A percentile compares a stretch with the other conserved stretches of the same genome.
Evolutionary conservation across 2,797 vertebrate species (phyloP).

Genomic region (Helarctos malayanus): DNA sequence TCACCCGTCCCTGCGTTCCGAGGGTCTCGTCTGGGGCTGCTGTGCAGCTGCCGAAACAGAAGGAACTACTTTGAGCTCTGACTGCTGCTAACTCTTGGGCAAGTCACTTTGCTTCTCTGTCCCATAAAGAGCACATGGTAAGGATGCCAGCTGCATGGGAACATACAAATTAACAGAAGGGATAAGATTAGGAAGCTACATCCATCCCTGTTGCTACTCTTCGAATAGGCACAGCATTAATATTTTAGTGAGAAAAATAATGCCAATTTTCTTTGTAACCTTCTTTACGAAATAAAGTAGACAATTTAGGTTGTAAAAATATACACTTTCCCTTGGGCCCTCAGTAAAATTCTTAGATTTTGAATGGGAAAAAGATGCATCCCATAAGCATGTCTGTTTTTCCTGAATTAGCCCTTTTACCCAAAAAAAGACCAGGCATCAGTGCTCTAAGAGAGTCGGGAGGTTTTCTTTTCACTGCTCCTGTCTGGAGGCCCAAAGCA

Average conservation of each 20-base stretch:
- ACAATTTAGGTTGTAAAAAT: not conserved
- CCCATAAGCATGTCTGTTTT: constrained; percentile 29
- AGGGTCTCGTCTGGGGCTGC: not conserved
- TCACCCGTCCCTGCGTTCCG: not conserved
- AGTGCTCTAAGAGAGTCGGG: not conserved
- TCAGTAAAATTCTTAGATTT: constrained; percentile 31
- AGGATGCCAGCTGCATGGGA: not conserved
- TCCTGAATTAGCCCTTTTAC: constrained; percentile 13
- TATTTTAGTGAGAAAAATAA: constrained; percentile 43
- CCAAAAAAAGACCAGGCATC: not conserved
- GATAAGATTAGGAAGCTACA: not conserved
- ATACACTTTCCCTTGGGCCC: not conserved
- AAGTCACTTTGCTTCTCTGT: not conserved
- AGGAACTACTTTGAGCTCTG: not conserved
- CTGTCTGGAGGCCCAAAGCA: not conserved
- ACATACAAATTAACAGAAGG: not conserved
- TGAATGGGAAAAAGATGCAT: constrained; percentile 37
- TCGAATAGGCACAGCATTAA: not conserved
- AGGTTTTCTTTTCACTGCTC: not conserved
- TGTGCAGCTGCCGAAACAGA: not conserved
- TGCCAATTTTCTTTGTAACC: not conserved
- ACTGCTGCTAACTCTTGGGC: not conserved
- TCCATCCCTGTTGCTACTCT: not conserved
- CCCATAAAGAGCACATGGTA: not conserved
- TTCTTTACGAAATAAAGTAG: constrained; percentile 35